Evolutionary conservation across 2,113 vertebrate genomes (phyloP).

Genomic region (Clarias magur): DNA sequence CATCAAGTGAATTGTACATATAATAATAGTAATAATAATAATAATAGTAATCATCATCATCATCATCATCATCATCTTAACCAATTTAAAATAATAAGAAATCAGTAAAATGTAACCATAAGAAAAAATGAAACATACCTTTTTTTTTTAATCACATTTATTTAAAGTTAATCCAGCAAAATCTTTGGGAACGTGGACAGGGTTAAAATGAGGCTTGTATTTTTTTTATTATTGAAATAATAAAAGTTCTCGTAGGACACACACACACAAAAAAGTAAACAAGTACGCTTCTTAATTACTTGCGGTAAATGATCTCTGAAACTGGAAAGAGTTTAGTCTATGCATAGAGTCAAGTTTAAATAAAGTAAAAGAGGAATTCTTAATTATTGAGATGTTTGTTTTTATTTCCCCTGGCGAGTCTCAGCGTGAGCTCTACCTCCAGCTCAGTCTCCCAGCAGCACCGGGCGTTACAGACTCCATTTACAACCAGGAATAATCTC

Average conservation of each 20-base stretch:
- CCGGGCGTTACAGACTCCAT: neutral
- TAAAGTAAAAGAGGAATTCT: neutral
- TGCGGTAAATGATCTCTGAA: neutral
- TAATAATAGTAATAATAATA: too few relatives aligned
- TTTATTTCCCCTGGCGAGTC: neutral
- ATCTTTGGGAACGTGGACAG: neutral
- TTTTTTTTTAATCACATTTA: too few relatives aligned
- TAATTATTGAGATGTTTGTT: neutral
- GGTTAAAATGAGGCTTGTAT: neutral
- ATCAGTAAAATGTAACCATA: too few relatives aligned
- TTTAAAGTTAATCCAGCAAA: too few relatives aligned
- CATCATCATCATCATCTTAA: too few relatives aligned
- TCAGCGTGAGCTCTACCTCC: neutral
- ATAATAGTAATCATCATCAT: too few relatives aligned
- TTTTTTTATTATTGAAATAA: neutral
- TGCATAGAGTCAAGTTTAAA: neutral
- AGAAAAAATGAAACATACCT: too few relatives aligned
- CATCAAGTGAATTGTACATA: neutral
- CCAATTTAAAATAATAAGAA: too few relatives aligned
- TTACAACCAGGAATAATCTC: neutral
- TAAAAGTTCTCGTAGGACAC: neutral
- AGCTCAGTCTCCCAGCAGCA: neutral
- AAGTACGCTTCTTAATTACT: neutral
- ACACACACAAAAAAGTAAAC: neutral
- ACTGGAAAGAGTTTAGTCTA: neutral